A percentile compares a stretch with the other conserved stretches of the same genome.
Evolutionary conservation across 2,888 invertebrate genomes (phyloP).

Genomic region (Ophioninae sp.): DNA sequence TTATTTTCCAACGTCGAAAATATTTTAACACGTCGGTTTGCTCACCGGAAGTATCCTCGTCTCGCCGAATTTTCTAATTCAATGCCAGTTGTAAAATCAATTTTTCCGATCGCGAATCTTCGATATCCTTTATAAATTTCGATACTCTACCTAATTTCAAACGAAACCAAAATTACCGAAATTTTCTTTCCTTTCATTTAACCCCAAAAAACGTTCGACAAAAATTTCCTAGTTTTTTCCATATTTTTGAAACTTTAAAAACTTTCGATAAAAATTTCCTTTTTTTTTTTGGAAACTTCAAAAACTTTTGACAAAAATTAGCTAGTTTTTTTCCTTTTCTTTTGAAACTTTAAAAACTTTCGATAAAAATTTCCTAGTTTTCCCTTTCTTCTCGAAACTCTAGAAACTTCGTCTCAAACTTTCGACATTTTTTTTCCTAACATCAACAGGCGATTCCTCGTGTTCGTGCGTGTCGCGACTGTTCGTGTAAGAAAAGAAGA

Average conservation of each 20-base stretch:
- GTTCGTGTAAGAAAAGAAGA: not conserved
- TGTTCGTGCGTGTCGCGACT: not conserved
- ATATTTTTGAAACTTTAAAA: conserved; percentile 73
- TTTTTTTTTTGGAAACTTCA: too few species aligned
- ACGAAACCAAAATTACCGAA: not conserved
- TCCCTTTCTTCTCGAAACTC: not conserved
- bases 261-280: conserved; percentile 74
- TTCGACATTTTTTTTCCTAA: not conserved
- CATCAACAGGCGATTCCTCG: not conserved
- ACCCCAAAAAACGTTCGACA: not conserved
- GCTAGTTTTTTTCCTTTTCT: not conserved
- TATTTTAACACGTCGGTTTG: not conserved
- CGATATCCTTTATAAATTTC: not conserved
- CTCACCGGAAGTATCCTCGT: conserved; percentile 43
- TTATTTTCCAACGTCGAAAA: too few species aligned
- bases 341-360: not conserved
- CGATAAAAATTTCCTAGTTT: not conserved
- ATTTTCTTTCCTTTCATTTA: too few species aligned
- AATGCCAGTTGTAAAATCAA: conserved; percentile 80
- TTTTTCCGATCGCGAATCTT: conserved; percentile 37
- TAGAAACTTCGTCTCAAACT: not conserved
- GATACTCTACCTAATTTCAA: not conserved
- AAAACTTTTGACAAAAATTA: conserved; percentile 59
- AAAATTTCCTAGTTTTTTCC: not conserved
- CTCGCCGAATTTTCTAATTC: conserved; percentile 66